phyloP scores from a whole-genome alignment of 23 tunicate genomes.

The Botrylloides violaceus region DNA sequence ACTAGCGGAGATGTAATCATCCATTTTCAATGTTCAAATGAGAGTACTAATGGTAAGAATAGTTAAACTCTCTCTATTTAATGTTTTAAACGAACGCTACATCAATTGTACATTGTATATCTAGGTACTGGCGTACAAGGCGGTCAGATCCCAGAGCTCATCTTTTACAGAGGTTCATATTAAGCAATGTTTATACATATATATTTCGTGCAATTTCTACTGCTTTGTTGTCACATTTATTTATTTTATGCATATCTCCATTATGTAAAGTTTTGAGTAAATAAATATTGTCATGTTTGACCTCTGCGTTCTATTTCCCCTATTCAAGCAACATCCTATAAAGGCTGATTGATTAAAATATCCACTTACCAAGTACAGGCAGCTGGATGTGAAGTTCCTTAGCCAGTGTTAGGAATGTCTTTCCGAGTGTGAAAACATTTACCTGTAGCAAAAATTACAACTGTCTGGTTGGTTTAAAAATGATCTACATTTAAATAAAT shows the following conservation, averaged over 20 bases:
- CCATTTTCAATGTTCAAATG: conserved; percentile 85
- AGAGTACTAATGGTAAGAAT: conserved; percentile 71
- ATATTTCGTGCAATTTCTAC: no score
- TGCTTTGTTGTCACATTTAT: no score
- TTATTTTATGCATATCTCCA: no score
- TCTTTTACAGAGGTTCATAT: conserved; percentile 47
- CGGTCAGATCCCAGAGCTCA: conserved; percentile 85
- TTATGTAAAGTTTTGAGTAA: no score
- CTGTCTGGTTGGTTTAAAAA: no score
- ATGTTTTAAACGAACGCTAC: no score
- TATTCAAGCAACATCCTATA: neutral
- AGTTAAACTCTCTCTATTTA: no score
- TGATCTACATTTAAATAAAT: no score
- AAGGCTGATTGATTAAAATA: neutral
- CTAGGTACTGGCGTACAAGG: conserved; percentile 82
- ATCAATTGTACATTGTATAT: no score
- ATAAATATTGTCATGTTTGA: no score
- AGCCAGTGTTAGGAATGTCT: conserved; percentile 63
- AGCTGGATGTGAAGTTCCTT: conserved; percentile 86
- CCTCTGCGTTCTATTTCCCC: neutral
- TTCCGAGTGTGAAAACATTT: conserved; percentile 83
- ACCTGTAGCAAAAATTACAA: conserved; percentile 28
- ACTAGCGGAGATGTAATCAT: conserved; percentile 60
- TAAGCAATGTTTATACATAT: no score
- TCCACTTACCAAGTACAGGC: conserved; percentile 75